phyloP scores from a whole-genome alignment of 1,140 invertebrate species.

The Atta colombica region DNA sequence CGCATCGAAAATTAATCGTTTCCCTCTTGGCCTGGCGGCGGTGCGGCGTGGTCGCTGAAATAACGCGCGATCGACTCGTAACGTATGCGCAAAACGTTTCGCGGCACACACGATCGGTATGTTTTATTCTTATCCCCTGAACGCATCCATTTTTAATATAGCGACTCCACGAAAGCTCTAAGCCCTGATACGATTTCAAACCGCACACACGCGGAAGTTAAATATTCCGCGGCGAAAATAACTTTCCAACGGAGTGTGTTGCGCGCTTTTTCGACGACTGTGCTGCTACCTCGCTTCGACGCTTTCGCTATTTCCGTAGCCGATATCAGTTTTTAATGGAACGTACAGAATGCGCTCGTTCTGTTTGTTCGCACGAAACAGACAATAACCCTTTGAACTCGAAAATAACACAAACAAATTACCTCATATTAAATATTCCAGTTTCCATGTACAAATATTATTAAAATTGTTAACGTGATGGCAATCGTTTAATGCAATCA shows the following conservation, averaged over 20 bases:
- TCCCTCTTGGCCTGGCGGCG: neutral
- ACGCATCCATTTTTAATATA: slow-evolving; percentile 54
- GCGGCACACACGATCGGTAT: slow-evolving; percentile 21
- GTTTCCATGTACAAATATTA: neutral
- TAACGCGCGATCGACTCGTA: slow-evolving; percentile 48
- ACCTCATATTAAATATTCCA: slow-evolving; percentile 16
- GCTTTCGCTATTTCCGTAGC: slow-evolving; percentile 17
- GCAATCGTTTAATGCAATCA: neutral
- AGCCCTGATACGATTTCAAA: slow-evolving; percentile 53
- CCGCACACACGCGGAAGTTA: slow-evolving; percentile 40
- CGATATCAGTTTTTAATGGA: slow-evolving; percentile 55
- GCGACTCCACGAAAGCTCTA: slow-evolving; percentile 44
- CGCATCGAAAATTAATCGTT: slow-evolving; percentile 53
- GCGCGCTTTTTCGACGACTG: slow-evolving; percentile 13
- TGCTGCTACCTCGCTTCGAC: neutral
- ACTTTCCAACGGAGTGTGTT: slow-evolving; percentile 7
- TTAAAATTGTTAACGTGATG: neutral
- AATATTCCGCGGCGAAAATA: slow-evolving; percentile 51
- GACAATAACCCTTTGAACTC: neutral
- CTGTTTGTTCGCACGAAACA: neutral
- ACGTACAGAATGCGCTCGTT: neutral
- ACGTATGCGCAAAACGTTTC: slow-evolving; percentile 55
- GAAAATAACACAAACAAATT: slow-evolving; percentile 39
- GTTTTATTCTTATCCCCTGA: slow-evolving; percentile 60
- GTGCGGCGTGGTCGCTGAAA: neutral